Evolutionary conservation across 2,113 vertebrate species (phyloP), one percentile per base, ranked within the genome.

Genomic region (Grallaria varia): DNA sequence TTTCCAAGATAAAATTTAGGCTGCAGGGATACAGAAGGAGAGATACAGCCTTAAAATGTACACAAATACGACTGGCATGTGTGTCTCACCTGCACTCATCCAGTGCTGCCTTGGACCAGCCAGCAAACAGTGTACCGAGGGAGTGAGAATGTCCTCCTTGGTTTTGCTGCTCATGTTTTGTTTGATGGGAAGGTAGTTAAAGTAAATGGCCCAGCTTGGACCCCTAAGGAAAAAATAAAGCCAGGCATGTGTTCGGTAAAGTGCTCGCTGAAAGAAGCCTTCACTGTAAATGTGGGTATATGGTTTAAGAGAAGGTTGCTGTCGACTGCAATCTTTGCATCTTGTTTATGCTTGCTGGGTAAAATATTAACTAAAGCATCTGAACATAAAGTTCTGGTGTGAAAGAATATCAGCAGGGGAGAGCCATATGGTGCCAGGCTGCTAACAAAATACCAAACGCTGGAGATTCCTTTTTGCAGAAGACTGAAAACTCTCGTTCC

Each of bases 291-390:
- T 28, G n/a, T 10, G 82, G 77, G 63, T 93, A 40, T 68, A 55
- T 49, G 45, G 78, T 86, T 93, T 77, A 72, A 63, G 95, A 76
- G 89, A 72, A 95, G 95, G 89, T 97, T 95, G 96, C 94, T 96
- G 89, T 89, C 85, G 63, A 81, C 71, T 93, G 89, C 92, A 95
- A 78, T 95, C 89, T 95, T 95, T 96, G 95, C 91, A 90, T 97
- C 96, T 94, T 97, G 96, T 97, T 97, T 97, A 96, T 96, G 96
- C 90, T 95, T 93, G 88, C 71, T 92, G 71, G 88, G 92, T 93
- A 94, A 96, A 97, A 95, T 94, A 95, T 89, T 95, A 93, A 92
- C 60, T 94, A 91, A 87, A 62, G 68, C 66, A 76, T 90, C 78
- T 74, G 92, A 97, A 76, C 87, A 84, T 80, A 89, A 95, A 84